Conservation (phyloP, 2,888 invertebrate species). For the Drosophila demipolita region DNA sequence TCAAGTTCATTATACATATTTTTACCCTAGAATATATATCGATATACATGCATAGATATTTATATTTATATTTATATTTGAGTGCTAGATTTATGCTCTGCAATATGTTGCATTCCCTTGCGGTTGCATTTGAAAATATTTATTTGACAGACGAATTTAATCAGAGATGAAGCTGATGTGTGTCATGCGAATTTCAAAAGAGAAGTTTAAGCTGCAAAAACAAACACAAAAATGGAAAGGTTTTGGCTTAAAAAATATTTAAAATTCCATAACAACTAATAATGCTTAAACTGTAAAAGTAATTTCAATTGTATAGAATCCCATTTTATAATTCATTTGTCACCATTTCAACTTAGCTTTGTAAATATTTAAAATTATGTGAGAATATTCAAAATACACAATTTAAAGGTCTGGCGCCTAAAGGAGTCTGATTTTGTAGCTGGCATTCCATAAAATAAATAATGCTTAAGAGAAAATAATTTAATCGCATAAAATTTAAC, state of each 20-base stretch:
- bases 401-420: background rate
- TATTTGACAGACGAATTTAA: background rate
- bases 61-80: slow-evolving; percentile 9
- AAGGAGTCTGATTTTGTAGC: background rate
- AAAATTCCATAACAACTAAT: background rate
- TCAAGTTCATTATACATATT: background rate
- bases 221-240: background rate
- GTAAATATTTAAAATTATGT: background rate
- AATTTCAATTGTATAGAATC: accelerated
- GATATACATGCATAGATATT: slow-evolving; percentile 1
- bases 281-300: background rate
- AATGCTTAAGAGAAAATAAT: background rate
- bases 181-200: background rate
- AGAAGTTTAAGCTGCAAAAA: background rate
- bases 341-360: background rate
- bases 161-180: background rate
- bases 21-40: background rate
- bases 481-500: background rate
- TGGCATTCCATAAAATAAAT: background rate
- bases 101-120: slow-evolving; percentile 19
- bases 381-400: background rate
- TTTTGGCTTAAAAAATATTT: background rate
- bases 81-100: slow-evolving; percentile 20
- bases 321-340: background rate
- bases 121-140: slow-evolving; percentile 14